Conservation (phyloP, 2,113 vertebrate genomes). For the Pampusana beccarii region DNA sequence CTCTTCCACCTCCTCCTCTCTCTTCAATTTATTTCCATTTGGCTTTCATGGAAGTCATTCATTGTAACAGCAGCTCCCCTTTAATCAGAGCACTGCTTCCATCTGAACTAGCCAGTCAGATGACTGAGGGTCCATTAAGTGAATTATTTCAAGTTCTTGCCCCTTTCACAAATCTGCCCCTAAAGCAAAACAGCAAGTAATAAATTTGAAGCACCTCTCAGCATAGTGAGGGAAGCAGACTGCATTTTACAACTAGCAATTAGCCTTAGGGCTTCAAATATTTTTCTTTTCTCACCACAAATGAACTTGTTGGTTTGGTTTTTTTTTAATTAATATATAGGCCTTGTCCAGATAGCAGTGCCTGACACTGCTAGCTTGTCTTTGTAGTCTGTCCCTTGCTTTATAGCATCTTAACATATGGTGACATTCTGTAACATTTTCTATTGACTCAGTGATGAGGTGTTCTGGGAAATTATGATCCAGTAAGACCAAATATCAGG, state of each 20-base stretch:
- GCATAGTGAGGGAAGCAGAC: not conserved
- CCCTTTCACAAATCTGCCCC: not conserved
- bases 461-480: not conserved
- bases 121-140: constrained; percentile 3
- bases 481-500: not conserved
- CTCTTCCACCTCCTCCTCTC: not conserved
- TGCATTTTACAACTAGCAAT: constrained; percentile 36
- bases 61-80: not conserved
- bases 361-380: not conserved
- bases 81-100: constrained; percentile 30
- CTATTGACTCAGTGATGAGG: not conserved
- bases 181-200: not conserved
- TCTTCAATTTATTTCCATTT: constrained; percentile 8
- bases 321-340: not conserved
- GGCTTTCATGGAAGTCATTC: constrained; percentile 29
- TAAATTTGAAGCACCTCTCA: not conserved
- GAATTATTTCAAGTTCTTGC: constrained; percentile 33
- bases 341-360: not conserved
- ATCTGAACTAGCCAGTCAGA: constrained; percentile 4
- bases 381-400: not conserved
- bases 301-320: not conserved
- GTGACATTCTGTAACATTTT: not conserved
- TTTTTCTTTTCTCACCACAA: not conserved
- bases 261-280: constrained; percentile 26
- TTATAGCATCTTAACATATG: not conserved